Conservation (phyloP, 1,140 invertebrate species). For the Zaprionus davidi region DNA sequence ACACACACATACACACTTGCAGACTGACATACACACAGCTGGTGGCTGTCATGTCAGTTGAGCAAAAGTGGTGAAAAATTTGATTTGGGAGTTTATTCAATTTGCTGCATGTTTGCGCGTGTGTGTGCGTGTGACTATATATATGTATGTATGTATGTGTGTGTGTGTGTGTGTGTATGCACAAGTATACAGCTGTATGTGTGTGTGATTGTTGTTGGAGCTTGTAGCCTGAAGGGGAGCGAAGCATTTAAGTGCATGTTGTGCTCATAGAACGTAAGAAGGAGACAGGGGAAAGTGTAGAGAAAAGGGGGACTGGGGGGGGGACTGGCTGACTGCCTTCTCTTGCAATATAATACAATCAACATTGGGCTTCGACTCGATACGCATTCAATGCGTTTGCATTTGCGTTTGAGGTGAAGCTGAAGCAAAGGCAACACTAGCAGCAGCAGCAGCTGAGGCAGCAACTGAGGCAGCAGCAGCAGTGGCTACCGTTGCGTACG, state of each 20-base stretch:
- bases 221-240: conserved; percentile 24
- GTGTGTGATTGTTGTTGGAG: conserved; percentile 20
- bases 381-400: conserved; percentile 79
- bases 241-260: conserved; percentile 64
- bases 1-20: not conserved
- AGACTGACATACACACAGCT: conserved; percentile 10
- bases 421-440: conserved; percentile 16
- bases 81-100: conserved; percentile 81
- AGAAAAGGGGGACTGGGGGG: not conserved
- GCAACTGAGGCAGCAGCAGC: conserved; percentile 18
- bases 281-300: conserved; percentile 18
- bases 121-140: not conserved
- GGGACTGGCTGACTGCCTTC: not conserved
- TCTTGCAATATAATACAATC: conserved; percentile 78
- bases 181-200: not conserved
- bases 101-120: conserved; percentile 62
- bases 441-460: not conserved
- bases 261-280: conserved; percentile 43
- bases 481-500: conserved; percentile 57
- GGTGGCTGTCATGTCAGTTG: conserved; percentile 56
- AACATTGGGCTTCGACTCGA: conserved; percentile 72
- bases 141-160: not conserved
- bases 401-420: conserved; percentile 52
- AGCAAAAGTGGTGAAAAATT: conserved; percentile 77
- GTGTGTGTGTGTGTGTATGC: not conserved